phyloP scores from a whole-genome alignment of 2,113 vertebrate species.

The Sterna hirundo region DNA sequence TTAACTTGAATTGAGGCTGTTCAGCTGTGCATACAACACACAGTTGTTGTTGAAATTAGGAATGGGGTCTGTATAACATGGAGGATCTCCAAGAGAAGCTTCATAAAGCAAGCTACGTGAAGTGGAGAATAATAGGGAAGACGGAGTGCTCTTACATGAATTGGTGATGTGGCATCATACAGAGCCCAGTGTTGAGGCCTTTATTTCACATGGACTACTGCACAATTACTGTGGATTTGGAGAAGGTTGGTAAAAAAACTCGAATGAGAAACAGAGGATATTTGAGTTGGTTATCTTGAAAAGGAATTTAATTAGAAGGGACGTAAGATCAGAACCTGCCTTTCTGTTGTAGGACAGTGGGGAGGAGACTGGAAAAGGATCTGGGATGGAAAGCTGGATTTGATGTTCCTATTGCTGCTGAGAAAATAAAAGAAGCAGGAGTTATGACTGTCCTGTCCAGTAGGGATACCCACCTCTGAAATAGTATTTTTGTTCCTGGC shows the following conservation, averaged over 20 bases:
- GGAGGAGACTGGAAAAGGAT: not conserved
- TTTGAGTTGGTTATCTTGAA: not conserved
- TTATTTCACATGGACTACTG: not conserved
- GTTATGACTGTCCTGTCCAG: not conserved
- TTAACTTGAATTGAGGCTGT: not conserved
- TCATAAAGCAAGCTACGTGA: not conserved
- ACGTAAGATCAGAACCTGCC: not conserved
- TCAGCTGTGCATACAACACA: rapidly evolving
- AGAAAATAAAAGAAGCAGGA: not conserved
- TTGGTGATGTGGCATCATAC: not conserved
- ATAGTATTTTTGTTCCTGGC: not conserved
- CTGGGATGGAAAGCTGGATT: not conserved
- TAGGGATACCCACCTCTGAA: not conserved
- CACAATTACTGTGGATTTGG: not conserved
- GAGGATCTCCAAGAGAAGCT: not conserved
- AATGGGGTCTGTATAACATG: not conserved
- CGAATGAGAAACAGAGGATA: not conserved
- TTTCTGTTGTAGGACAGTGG: not conserved
- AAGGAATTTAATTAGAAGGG: not conserved
- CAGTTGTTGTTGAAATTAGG: not conserved
- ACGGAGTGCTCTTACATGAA: not conserved
- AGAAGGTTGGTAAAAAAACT: not conserved
- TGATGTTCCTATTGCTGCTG: not conserved
- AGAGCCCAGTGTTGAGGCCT: not conserved
- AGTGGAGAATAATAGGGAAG: not conserved